These are phyloP conservation scores for Melanaphis sacchari DNA, from an alignment of 1,140 invertebrate genomes.

Conservation along the genomic window DNA sequence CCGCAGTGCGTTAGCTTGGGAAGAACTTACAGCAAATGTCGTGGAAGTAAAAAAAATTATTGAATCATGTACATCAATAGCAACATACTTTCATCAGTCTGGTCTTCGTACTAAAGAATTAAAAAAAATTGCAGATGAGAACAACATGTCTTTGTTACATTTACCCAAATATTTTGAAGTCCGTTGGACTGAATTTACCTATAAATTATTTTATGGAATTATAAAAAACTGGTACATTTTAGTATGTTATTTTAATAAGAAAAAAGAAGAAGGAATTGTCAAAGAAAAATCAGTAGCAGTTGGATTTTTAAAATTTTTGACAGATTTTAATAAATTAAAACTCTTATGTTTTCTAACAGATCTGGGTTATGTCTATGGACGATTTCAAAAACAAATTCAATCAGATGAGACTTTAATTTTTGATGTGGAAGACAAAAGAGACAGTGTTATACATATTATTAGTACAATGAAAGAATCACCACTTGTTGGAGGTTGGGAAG, in stretches of 20 bases:
- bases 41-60: not conserved
- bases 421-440: not conserved
- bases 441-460: not conserved
- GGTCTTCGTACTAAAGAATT: slow-evolving; percentile 14
- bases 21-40: not conserved
- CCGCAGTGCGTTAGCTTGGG: not conserved
- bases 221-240: not conserved
- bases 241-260: not conserved
- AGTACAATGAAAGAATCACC: not conserved
- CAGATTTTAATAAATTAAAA: not conserved
- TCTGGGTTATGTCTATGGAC: not conserved
- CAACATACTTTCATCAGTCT: not conserved
- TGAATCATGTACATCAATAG: not conserved
- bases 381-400: not conserved
- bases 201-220: not conserved
- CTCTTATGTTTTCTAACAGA: not conserved
- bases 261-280: not conserved
- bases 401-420: not conserved
- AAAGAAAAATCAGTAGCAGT: not conserved
- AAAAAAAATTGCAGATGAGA: not conserved
- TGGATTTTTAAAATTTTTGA: not conserved
- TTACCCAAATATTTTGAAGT: not conserved
- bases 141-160: not conserved
- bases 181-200: not conserved
- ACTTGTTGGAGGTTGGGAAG: not conserved